Evolutionary conservation across 2,797 vertebrate species (phyloP).

Genomic region (Limnodromus scolopaceus): DNA sequence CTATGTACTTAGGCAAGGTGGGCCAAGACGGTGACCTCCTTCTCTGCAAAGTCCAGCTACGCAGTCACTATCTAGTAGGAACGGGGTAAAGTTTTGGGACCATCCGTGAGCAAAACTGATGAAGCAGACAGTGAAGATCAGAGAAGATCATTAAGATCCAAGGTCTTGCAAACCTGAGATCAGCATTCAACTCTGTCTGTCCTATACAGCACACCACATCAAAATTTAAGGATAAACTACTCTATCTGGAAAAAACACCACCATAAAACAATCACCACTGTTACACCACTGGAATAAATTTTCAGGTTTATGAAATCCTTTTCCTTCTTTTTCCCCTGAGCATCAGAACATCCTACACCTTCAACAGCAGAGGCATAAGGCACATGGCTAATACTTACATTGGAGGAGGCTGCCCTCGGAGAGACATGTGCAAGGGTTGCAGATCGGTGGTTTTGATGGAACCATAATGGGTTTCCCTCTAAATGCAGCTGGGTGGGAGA

Average conservation of each 20-base stretch:
- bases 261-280: background rate
- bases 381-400: conserved; percentile 77
- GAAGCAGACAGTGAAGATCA: background rate
- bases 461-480: conserved; percentile 93
- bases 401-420: conserved; percentile 78
- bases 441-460: conserved; percentile 85
- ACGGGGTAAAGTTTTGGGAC: background rate
- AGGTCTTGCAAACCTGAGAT: background rate
- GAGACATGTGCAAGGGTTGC: conserved; percentile 85
- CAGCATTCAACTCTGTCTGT: background rate
- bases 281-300: background rate
- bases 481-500: conserved; percentile 82
- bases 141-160: background rate
- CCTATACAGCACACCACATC: background rate
- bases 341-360: background rate
- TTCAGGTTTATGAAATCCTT: background rate
- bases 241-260: background rate
- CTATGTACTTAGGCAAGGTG: background rate
- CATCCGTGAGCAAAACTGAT: background rate
- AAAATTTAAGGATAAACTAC: background rate
- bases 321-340: background rate
- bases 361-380: background rate
- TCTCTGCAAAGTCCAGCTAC: background rate
- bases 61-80: background rate
- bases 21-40: background rate